These are phyloP conservation scores for Gambusia holbrooki DNA, from an alignment of 2,113 vertebrate genomes.

Conservation along the genomic window DNA sequence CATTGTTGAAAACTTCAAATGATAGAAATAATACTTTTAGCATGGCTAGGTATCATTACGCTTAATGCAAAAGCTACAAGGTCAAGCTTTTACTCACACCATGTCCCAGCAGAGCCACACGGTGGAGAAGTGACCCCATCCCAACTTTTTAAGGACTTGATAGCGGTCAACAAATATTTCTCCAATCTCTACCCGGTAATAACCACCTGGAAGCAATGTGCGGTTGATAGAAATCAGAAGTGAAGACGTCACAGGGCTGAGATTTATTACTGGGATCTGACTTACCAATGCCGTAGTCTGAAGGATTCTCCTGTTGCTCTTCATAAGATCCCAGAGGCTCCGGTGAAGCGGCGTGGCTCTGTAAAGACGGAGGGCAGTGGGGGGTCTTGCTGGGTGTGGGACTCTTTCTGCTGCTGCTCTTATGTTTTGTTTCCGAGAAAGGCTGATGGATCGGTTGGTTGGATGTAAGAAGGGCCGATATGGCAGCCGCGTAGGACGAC, in stretches of 20 bases:
- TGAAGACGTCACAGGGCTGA: neutral
- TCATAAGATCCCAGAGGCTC: slow-evolving; percentile 45
- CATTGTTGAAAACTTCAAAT: neutral
- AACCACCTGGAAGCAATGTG: slow-evolving; percentile 65
- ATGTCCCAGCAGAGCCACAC: slow-evolving; percentile 81
- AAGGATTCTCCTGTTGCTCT: slow-evolving; percentile 75
- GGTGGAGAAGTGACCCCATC: slow-evolving; percentile 81
- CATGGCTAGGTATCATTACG: neutral
- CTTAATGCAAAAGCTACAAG: neutral
- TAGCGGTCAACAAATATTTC: slow-evolving; percentile 75
- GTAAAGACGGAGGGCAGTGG: neutral
- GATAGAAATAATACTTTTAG: neutral
- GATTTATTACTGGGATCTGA: neutral
- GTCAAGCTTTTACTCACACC: slow-evolving; percentile 59
- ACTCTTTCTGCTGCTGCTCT: neutral
- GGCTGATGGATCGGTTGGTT: slow-evolving; percentile 6
- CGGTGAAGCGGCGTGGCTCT: neutral
- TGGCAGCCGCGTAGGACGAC: slow-evolving; percentile 70
- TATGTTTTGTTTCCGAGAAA: neutral
- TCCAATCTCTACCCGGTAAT: slow-evolving; percentile 71
- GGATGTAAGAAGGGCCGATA: slow-evolving; percentile 58
- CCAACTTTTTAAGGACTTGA: slow-evolving; percentile 78
- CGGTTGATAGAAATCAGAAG: neutral
- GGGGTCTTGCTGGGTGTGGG: slow-evolving; percentile 5
- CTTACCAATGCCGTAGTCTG: slow-evolving; percentile 73